phyloP scores from a whole-genome alignment of 2,797 vertebrate species.

The Anguilla obscura region DNA sequence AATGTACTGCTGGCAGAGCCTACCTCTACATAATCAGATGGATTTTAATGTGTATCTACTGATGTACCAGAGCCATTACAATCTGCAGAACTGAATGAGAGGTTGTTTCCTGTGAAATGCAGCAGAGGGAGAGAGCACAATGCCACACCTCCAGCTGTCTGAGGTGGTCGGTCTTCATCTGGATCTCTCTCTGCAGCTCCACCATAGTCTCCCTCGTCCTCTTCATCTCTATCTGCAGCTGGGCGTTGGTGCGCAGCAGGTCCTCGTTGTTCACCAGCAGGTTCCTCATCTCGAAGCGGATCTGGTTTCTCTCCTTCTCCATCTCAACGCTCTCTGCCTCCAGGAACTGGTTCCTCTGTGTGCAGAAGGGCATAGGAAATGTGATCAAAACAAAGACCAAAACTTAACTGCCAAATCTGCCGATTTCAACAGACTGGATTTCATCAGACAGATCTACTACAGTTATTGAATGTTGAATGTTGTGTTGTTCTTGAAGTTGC shows the following conservation, averaged over 20 bases:
- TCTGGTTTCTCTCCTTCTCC: conserved; percentile 78
- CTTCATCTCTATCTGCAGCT: conserved; percentile 70
- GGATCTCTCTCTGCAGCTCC: conserved; percentile 66
- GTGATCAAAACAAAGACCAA: neutral
- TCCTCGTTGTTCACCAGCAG: conserved; percentile 77
- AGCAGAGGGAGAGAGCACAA: neutral
- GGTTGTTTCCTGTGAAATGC: neutral
- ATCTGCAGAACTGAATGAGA: neutral
- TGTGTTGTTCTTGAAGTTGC: neutral
- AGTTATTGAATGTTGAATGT: neutral
- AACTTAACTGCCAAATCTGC: neutral
- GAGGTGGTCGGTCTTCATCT: conserved; percentile 53
- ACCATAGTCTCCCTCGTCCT: conserved; percentile 65
- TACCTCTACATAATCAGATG: neutral
- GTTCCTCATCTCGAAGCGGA: conserved; percentile 74
- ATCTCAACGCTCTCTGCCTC: conserved; percentile 76
- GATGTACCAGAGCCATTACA: too few species aligned
- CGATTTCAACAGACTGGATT: neutral
- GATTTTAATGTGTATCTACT: neutral
- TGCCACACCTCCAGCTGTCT: conserved; percentile 68
- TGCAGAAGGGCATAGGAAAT: conserved; percentile 16
- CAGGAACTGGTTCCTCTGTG: conserved; percentile 77
- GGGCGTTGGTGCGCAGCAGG: conserved; percentile 69
- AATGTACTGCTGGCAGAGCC: neutral
- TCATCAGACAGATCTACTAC: neutral